Percentiles rank a stretch among this genome's conserved stretches.
phyloP scores from a whole-genome alignment of 2,888 invertebrate species.

The Hyalella azteca region DNA sequence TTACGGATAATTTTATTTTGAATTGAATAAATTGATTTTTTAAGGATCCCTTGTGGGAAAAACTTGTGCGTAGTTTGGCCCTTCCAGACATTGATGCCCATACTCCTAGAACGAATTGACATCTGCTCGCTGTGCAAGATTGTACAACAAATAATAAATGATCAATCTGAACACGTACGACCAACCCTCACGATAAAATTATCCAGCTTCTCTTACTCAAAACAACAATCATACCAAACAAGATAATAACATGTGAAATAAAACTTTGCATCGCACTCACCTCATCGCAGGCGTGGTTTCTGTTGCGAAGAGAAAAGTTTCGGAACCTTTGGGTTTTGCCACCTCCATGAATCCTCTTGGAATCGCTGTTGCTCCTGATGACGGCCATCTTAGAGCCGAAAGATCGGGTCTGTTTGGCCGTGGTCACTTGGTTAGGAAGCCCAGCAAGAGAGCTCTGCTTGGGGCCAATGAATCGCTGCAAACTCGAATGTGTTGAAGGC shows the following conservation, averaged over 20 bases:
- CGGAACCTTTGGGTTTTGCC: conserved; percentile 41
- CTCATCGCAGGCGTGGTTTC: conserved; percentile 45
- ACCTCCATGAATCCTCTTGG: background rate
- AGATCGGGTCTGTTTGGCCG: background rate
- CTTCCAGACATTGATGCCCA: too few species aligned
- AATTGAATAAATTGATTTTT: too few species aligned
- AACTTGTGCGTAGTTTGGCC: too few species aligned
- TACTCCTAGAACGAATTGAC: too few species aligned
- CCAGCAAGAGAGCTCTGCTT: background rate
- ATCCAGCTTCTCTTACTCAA: background rate
- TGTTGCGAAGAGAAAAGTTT: conserved; percentile 47
- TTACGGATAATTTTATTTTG: too few species aligned
- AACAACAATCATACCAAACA: background rate
- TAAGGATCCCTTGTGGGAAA: too few species aligned
- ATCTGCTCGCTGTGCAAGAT: too few species aligned
- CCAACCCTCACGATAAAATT: too few species aligned
- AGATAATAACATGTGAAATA: too few species aligned
- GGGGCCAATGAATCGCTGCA: background rate
- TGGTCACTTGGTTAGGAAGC: background rate
- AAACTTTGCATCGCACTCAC: too few species aligned
- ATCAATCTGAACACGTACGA: too few species aligned
- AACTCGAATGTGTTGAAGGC: background rate
- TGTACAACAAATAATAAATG: too few species aligned
- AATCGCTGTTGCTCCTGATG: conserved; percentile 47
- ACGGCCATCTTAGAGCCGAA: conserved; percentile 38